phyloP scores from a whole-genome alignment of 2,888 invertebrate species.

The Lymantria monacha region DNA sequence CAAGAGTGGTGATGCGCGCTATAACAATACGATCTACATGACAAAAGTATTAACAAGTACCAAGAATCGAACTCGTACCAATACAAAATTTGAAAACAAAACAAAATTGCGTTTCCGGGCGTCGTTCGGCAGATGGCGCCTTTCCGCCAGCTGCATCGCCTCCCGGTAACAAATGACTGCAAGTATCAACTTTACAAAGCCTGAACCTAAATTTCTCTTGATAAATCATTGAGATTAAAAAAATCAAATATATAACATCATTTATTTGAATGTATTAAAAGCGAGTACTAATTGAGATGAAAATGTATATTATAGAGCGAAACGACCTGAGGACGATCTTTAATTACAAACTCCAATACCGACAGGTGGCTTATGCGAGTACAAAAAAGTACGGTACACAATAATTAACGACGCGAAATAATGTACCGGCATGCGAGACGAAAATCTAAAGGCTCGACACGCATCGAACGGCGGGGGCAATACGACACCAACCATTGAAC shows the following conservation, averaged over 20 bases:
- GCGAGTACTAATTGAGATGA: conserved; percentile 53
- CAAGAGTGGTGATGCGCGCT: conserved; percentile 23
- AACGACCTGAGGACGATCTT: conserved; percentile 44
- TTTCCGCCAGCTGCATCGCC: conserved; percentile 77
- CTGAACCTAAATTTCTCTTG: conserved; percentile 2
- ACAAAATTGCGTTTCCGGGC: conserved; percentile 74
- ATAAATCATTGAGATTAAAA: not conserved
- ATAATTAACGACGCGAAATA: conserved; percentile 81
- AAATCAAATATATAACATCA: conserved; percentile 29
- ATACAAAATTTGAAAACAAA: conserved; percentile 66
- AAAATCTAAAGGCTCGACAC: conserved; percentile 76
- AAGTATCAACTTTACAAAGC: conserved; percentile 24
- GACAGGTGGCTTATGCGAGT: conserved; percentile 72
- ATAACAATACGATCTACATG: not conserved
- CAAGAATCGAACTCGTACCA: conserved; percentile 48
- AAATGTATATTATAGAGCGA: conserved; percentile 52
- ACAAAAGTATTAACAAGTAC: conserved; percentile 25
- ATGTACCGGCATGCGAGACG: conserved; percentile 78
- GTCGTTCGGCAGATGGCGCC: conserved; percentile 75
- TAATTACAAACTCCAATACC: conserved; percentile 57
- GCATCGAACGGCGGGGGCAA: conserved; percentile 58
- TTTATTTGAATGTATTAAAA: conserved; percentile 21
- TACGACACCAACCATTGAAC: conserved; percentile 75
- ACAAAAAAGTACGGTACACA: conserved; percentile 65
- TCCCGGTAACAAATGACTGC: conserved; percentile 45